Conservation (phyloP, 2,888 invertebrate species). For the Celastrina argiolus region DNA sequence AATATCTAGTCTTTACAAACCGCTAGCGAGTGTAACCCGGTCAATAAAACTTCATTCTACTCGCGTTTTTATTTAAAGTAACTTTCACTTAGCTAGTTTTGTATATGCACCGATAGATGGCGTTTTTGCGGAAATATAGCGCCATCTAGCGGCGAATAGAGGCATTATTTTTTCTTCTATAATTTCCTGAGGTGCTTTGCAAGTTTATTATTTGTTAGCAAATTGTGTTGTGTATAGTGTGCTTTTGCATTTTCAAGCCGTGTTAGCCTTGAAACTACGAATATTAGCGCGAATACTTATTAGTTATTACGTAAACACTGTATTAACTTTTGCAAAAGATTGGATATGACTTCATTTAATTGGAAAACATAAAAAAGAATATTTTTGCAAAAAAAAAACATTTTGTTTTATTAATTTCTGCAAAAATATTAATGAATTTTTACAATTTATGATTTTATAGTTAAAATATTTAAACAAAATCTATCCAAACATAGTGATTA, state of each 20-base stretch:
- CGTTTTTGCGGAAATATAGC: background rate
- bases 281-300: background rate
- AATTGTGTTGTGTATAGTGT: background rate
- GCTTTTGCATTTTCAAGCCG: background rate
- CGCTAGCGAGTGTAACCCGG: no score
- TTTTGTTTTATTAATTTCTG: no score
- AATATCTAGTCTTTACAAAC: no score
- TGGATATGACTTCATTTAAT: background rate
- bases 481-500: background rate
- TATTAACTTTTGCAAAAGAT: background rate
- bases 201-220: background rate
- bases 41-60: no score
- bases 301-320: background rate
- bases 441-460: no score
- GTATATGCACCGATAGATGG: background rate
- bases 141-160: slow-evolving; percentile 10
- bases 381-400: background rate
- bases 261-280: background rate
- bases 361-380: background rate
- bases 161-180: background rate
- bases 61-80: no score
- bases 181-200: background rate
- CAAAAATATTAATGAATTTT: no score
- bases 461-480: background rate
- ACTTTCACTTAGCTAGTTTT: no score